These are phyloP conservation scores for Mohoua ochrocephala DNA, from an alignment of 2,113 vertebrate genomes.

Conservation along the genomic window DNA sequence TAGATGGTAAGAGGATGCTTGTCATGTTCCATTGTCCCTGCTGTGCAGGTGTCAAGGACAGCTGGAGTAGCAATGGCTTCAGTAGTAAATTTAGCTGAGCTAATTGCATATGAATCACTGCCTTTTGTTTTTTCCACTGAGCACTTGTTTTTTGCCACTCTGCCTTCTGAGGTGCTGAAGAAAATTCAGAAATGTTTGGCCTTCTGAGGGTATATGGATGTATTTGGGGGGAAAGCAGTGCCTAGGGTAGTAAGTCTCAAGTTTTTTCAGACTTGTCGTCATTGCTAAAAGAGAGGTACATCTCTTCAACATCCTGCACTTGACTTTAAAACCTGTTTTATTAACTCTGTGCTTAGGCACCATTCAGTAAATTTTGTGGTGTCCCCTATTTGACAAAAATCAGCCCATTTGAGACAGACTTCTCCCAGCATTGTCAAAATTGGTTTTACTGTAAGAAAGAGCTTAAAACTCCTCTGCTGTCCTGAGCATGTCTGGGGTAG, in stretches of 20 bases:
- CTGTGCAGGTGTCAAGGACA: slow-evolving; percentile 52
- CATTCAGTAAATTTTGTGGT: not conserved
- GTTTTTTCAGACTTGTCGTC: not conserved
- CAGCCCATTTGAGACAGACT: not conserved
- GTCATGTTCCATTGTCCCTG: slow-evolving; percentile 34
- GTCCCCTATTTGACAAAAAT: not conserved
- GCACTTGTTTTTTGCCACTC: not conserved
- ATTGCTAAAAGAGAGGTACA: not conserved
- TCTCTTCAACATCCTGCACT: not conserved
- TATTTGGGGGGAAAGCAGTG: not conserved
- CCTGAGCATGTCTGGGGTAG: not conserved
- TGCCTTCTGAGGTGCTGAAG: not conserved
- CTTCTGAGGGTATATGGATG: not conserved
- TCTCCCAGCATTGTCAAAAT: not conserved
- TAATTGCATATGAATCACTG: slow-evolving; percentile 49
- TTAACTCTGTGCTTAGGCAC: not conserved
- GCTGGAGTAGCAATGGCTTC: slow-evolving; percentile 21
- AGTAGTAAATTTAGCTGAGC: slow-evolving; percentile 40
- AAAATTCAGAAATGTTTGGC: not conserved
- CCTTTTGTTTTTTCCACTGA: slow-evolving; percentile 2
- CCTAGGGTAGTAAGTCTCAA: not conserved
- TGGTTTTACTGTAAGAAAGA: not conserved
- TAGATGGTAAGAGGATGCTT: slow-evolving; percentile 4
- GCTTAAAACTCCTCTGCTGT: not conserved
- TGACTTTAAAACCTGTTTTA: not conserved